Conservation (phyloP, 2,888 invertebrate genomes). For the Crepidodera aurea region DNA sequence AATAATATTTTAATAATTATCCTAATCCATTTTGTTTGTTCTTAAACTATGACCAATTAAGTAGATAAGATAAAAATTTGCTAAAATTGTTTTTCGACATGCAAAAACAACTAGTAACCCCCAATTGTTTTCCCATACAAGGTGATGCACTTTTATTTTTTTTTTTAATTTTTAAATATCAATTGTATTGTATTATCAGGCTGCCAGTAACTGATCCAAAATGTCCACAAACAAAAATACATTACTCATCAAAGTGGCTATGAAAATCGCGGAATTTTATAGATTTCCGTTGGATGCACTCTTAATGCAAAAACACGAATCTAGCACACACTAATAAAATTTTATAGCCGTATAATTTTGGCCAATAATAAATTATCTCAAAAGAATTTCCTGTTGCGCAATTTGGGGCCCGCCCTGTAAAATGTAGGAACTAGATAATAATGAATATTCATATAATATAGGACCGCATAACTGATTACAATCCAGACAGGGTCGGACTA, state of each 20-base stretch:
- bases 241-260: too few relatives aligned
- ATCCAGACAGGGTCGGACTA: not conserved
- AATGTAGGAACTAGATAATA: conserved; percentile 36
- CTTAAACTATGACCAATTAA: not conserved
- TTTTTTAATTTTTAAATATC: too few relatives aligned
- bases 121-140: too few relatives aligned
- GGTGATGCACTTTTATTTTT: too few relatives aligned
- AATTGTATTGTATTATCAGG: too few relatives aligned
- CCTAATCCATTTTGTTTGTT: not conserved
- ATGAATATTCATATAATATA: not conserved
- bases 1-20: not conserved
- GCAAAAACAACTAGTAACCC: too few relatives aligned
- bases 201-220: too few relatives aligned
- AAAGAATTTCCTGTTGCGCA: conserved; percentile 47
- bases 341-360: conserved; percentile 13
- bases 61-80: not conserved
- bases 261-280: too few relatives aligned
- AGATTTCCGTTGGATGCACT: too few relatives aligned
- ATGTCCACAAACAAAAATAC: too few relatives aligned
- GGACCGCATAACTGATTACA: not conserved
- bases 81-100: not conserved
- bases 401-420: conserved; percentile 46
- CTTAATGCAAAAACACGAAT: not conserved
- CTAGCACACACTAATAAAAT: conserved; percentile 10
- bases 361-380: conserved; percentile 34